A percentile compares a stretch with the other conserved stretches of the same genome.
These are phyloP conservation scores for Melinaea menophilus DNA, from an alignment of 2,888 invertebrate species.

Conservation along the genomic window DNA sequence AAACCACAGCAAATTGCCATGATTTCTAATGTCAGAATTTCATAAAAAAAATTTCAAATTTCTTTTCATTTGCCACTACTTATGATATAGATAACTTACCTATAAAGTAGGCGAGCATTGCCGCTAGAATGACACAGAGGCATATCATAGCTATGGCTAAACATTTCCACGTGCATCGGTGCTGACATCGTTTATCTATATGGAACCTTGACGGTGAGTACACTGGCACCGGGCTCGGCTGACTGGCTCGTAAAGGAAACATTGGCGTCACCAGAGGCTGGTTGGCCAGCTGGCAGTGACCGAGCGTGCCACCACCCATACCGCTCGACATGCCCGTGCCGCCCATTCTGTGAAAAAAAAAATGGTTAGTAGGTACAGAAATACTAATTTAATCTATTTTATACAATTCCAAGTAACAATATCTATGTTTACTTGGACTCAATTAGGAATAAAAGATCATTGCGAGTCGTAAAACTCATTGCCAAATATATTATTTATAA, in stretches of 20 bases:
- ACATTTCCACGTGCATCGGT: constrained; percentile 98
- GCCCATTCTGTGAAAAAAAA: constrained; percentile 64
- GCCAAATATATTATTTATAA: too few relatives aligned
- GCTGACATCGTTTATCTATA: constrained; percentile 95
- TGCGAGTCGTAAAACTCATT: too few relatives aligned
- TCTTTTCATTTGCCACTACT: too few relatives aligned
- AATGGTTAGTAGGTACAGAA: constrained; percentile 23
- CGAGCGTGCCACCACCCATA: constrained; percentile 81
- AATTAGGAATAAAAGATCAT: too few relatives aligned
- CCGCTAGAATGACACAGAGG: constrained; percentile 92
- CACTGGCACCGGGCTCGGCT: constrained; percentile 85
- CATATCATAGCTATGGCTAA: constrained; percentile 95
- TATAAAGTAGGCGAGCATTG: constrained; percentile 96
- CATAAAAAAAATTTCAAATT: too few relatives aligned
- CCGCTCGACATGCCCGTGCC: constrained; percentile 76
- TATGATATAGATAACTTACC: constrained; percentile 79
- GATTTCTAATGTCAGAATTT: too few relatives aligned
- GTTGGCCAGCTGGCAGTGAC: constrained; percentile 83
- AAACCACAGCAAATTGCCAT: background rate
- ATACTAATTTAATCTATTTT: too few relatives aligned
- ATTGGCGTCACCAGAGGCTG: constrained; percentile 92
- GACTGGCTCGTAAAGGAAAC: constrained; percentile 89
- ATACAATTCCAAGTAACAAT: too few relatives aligned
- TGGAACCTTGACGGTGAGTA: constrained; percentile 96
- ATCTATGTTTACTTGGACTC: too few relatives aligned